Evolutionary conservation across 2,113 vertebrate genomes (phyloP).

Genomic region (Callaeas wilsoni): DNA sequence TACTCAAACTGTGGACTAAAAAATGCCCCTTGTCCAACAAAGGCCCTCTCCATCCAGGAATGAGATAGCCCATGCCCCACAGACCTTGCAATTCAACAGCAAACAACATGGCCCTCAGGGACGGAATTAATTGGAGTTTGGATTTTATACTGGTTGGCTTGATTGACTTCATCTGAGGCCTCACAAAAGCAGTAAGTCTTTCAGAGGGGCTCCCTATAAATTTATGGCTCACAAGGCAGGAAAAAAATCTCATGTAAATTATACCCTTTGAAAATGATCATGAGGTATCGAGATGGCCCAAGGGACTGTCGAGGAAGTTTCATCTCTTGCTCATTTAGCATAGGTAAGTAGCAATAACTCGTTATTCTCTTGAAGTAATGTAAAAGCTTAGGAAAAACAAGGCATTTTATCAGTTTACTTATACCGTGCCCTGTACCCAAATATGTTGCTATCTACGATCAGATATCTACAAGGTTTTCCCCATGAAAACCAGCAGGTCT

Average conservation of each 20-base stretch:
- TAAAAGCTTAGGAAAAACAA: slow-evolving; percentile 3
- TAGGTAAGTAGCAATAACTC: slow-evolving; percentile 44
- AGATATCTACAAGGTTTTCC: background rate
- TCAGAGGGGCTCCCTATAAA: slow-evolving; percentile 46
- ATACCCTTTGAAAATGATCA: slow-evolving; percentile 56
- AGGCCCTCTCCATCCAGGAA: background rate
- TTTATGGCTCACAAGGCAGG: slow-evolving; percentile 49
- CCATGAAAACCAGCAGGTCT: background rate
- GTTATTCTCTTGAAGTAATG: background rate
- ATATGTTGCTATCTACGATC: background rate
- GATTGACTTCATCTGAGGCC: slow-evolving; percentile 50
- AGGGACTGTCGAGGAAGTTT: slow-evolving; percentile 20
- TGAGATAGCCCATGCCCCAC: background rate
- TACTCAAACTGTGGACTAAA: background rate
- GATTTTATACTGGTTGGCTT: slow-evolving; percentile 48
- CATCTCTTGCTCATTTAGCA: slow-evolving; percentile 44
- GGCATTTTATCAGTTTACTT: background rate
- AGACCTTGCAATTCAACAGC: background rate
- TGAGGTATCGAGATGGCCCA: slow-evolving; percentile 30
- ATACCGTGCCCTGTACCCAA: background rate
- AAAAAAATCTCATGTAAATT: slow-evolving; percentile 57
- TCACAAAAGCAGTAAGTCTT: slow-evolving; percentile 58
- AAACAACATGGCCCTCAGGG: slow-evolving; percentile 8
- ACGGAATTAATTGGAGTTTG: slow-evolving; percentile 46
- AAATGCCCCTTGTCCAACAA: background rate